Conservation (phyloP, 2,797 vertebrate species). For the Sebastiscus albofasciatus region DNA sequence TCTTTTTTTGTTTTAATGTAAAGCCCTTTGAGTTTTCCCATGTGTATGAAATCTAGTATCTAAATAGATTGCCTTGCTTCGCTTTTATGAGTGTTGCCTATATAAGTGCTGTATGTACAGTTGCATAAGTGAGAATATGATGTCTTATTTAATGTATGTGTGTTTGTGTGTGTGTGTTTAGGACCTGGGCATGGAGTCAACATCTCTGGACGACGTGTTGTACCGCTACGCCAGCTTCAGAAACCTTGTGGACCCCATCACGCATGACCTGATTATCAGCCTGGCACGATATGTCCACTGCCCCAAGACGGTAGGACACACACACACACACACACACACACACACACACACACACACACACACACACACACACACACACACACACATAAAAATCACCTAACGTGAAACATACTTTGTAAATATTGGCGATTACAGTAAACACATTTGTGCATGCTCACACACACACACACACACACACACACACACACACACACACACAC, state of each 20-base stretch:
- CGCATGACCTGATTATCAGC: constrained; percentile 97
- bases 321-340: neutral
- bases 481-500: neutral
- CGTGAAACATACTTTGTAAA: neutral
- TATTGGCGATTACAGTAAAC: constrained; percentile 4
- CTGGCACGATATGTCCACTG: constrained; percentile 96
- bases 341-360: constrained; percentile 1
- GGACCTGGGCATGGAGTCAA: constrained; percentile 99
- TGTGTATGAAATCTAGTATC: neutral
- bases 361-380: neutral
- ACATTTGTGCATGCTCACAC: neutral
- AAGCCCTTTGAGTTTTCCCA: neutral
- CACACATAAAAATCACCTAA: neutral
- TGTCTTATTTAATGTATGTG: constrained; percentile 18
- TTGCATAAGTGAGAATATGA: neutral
- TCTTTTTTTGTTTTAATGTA: neutral
- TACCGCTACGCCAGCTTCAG: constrained; percentile 98
- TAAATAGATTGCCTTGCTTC: neutral
- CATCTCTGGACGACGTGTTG: constrained; percentile 95
- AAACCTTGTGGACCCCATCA: constrained; percentile 98
- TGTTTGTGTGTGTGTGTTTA: constrained; percentile 65
- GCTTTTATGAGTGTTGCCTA: neutral
- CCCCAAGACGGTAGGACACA: constrained; percentile 90
- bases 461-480: neutral
- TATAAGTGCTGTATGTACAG: neutral